These are phyloP conservation scores for Aricia agestis DNA, from an alignment of 1,140 invertebrate genomes.

Conservation along the genomic window DNA sequence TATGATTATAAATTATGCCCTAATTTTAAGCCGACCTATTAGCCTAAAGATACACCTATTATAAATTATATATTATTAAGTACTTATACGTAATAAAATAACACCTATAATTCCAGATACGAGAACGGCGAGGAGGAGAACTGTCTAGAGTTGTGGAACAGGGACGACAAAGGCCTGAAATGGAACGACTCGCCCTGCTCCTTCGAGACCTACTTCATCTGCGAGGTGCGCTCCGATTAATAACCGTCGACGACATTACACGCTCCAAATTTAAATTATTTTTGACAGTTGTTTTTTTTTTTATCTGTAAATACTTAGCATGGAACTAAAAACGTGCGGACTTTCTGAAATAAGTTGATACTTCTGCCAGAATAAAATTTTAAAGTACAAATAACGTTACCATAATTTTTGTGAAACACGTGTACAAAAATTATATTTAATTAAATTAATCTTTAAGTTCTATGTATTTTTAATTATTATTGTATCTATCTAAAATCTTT, in stretches of 20 bases:
- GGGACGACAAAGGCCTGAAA: slow-evolving; percentile 92
- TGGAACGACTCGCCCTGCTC: slow-evolving; percentile 96
- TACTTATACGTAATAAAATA: too few species aligned
- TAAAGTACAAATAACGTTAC: too few species aligned
- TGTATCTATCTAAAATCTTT: neutral
- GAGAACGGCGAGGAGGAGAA: slow-evolving; percentile 95
- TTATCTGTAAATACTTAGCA: neutral
- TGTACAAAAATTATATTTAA: neutral
- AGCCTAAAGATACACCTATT: too few species aligned
- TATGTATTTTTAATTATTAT: neutral
- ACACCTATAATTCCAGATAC: slow-evolving; percentile 74
- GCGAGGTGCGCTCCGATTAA: slow-evolving; percentile 84
- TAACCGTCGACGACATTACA: slow-evolving; percentile 27
- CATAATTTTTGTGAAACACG: too few species aligned
- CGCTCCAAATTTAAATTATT: slow-evolving; percentile 16
- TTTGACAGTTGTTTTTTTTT: neutral
- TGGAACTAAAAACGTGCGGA: neutral
- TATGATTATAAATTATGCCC: too few species aligned
- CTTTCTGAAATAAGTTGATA: too few species aligned
- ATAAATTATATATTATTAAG: too few species aligned
- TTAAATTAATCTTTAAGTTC: neutral
- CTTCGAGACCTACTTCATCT: slow-evolving; percentile 94
- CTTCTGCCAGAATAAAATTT: too few species aligned
- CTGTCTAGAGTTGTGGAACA: slow-evolving; percentile 93
- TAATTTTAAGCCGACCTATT: too few species aligned